These are phyloP conservation scores for Amniataba percoides DNA, from an alignment of 2,797 vertebrate genomes.

Conservation along the genomic window DNA sequence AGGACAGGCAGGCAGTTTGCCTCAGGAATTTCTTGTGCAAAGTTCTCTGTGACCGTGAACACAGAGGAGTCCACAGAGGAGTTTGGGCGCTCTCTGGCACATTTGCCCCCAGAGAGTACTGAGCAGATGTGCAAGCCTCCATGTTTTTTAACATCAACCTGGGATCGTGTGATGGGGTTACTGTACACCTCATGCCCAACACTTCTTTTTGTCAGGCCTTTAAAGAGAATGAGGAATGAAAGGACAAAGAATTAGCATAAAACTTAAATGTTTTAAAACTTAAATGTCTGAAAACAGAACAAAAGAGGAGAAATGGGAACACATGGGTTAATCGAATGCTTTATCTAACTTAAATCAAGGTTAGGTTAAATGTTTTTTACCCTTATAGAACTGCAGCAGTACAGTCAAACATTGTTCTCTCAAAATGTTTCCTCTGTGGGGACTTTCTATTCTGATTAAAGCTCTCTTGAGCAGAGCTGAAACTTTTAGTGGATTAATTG, in stretches of 20 bases:
- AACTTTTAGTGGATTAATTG: neutral
- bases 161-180: neutral
- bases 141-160: conserved; percentile 9
- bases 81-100: too few species aligned
- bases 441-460: neutral
- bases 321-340: neutral
- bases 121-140: conserved; percentile 13
- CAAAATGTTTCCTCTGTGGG: neutral
- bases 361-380: too few species aligned
- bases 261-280: neutral
- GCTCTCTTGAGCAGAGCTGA: neutral
- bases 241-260: neutral
- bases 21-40: conserved; percentile 8
- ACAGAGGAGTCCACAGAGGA: neutral
- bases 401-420: neutral
- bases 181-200: neutral
- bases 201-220: neutral
- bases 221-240: neutral
- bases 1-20: conserved; percentile 9
- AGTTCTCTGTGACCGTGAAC: conserved; percentile 9
- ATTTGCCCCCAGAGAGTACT: neutral
- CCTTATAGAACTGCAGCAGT: neutral
- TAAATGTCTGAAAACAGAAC: neutral
- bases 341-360: neutral
- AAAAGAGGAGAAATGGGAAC: neutral